Conservation (phyloP, 2,888 invertebrate genomes). For the Drosophila subsilvestris region DNA sequence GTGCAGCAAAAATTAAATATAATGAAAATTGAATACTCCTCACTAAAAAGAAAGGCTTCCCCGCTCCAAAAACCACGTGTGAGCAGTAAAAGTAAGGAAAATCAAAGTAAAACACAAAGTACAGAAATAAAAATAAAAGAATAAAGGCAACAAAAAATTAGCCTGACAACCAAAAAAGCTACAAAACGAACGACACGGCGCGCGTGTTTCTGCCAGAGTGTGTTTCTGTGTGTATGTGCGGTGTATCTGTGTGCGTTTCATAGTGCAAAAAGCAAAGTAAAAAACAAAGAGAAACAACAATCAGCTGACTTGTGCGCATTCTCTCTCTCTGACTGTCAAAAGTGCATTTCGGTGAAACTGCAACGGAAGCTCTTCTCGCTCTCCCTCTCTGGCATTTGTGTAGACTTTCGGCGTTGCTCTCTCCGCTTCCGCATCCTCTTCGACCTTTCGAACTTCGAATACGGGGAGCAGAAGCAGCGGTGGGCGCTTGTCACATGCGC, state of each 20-base stretch:
- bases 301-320: slow-evolving; percentile 74
- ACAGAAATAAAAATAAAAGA: slow-evolving; percentile 5
- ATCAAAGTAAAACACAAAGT: slow-evolving; percentile 20
- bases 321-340: slow-evolving; percentile 41
- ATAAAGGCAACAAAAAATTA: slow-evolving; percentile 37
- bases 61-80: slow-evolving; percentile 38
- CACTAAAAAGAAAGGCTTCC: neutral
- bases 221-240: slow-evolving; percentile 1
- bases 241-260: slow-evolving; percentile 42
- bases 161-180: slow-evolving; percentile 29
- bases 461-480: neutral
- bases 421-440: slow-evolving; percentile 53
- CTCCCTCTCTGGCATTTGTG: slow-evolving; percentile 21
- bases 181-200: slow-evolving; percentile 19
- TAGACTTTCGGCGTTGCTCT: slow-evolving; percentile 35
- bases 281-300: slow-evolving; percentile 51
- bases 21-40: slow-evolving; percentile 32
- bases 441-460: slow-evolving; percentile 51
- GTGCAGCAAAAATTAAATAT: neutral
- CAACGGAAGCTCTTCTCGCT: neutral
- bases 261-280: slow-evolving; percentile 70
- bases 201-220: slow-evolving; percentile 39
- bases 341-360: slow-evolving; percentile 9
- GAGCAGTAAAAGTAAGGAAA: slow-evolving; percentile 32
- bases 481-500: slow-evolving; percentile 52